Percentiles rank a stretch among this genome's conserved stretches.
Evolutionary conservation across 2,888 invertebrate genomes (phyloP).

Genomic region (Tinea pellionella): DNA sequence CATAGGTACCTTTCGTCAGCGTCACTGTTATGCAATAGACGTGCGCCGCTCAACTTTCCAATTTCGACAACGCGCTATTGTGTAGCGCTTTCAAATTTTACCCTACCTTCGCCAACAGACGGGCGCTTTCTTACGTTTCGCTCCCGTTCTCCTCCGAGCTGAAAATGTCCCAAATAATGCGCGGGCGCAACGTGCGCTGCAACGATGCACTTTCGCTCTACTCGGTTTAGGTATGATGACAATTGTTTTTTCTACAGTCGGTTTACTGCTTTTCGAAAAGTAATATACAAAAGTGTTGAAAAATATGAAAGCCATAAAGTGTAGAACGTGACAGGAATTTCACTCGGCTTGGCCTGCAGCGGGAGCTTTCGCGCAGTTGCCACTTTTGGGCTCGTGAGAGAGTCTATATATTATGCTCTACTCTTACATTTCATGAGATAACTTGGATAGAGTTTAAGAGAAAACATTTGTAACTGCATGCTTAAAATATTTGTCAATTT

Average conservation of each 20-base stretch:
- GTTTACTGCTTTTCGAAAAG: background rate
- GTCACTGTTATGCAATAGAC: conserved; percentile 62
- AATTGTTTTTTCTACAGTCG: background rate
- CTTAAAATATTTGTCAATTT: background rate
- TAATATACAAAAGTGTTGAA: background rate
- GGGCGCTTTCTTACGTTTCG: conserved; percentile 63
- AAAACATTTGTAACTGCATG: background rate
- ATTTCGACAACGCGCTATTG: conserved; percentile 69
- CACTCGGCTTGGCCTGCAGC: conserved; percentile 32
- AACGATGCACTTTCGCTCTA: conserved; percentile 58
- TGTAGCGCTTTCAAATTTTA: conserved; percentile 69
- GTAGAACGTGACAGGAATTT: conserved; percentile 45
- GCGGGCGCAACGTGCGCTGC: conserved; percentile 32
- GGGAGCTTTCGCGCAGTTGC: conserved; percentile 45
- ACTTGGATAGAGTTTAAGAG: background rate
- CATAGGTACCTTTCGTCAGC: conserved; percentile 58
- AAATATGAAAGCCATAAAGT: conserved; percentile 20
- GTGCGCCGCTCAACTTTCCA: conserved; percentile 66
- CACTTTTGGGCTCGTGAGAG: conserved; percentile 21
- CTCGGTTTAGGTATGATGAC: background rate
- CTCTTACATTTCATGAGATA: background rate
- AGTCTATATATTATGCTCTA: background rate
- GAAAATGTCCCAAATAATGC: conserved; percentile 60
- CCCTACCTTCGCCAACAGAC: conserved; percentile 52
- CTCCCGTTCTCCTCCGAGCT: conserved; percentile 48